Percentiles rank a stretch among this genome's conserved stretches.
These are phyloP conservation scores for Hyphantria cunea DNA, from an alignment of 1,140 invertebrate genomes.

Conservation along the genomic window DNA sequence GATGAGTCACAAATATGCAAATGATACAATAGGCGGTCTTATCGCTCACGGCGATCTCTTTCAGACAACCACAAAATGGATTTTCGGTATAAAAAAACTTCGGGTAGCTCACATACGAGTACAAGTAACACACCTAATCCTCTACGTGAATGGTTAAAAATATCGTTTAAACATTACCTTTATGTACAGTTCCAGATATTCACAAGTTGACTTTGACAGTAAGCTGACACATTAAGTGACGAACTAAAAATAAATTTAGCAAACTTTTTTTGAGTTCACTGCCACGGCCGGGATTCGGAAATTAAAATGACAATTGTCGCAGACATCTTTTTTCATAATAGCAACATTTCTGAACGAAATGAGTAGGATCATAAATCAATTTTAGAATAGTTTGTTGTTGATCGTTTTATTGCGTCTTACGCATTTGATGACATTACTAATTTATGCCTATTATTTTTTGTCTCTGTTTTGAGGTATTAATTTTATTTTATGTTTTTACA, in stretches of 20 bases:
- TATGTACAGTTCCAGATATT: not conserved
- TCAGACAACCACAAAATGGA: too few species aligned
- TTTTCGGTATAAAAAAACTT: too few species aligned
- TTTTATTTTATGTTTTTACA: slow-evolving; percentile 52
- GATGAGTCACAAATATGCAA: too few species aligned
- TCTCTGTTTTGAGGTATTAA: too few species aligned
- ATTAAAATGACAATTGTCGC: slow-evolving; percentile 10
- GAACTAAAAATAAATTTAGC: slow-evolving; percentile 11
- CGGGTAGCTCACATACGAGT: too few species aligned
- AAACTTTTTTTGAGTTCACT: slow-evolving; percentile 18
- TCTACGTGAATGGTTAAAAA: too few species aligned
- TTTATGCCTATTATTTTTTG: not conserved
- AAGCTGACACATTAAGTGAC: slow-evolving; percentile 7
- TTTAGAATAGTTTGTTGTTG: slow-evolving; percentile 6
- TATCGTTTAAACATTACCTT: too few species aligned
- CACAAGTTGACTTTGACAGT: slow-evolving; percentile 8
- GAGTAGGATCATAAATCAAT: not conserved
- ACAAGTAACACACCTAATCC: too few species aligned
- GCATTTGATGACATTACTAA: slow-evolving; percentile 1
- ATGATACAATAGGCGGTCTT: too few species aligned
- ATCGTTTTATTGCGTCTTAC: not conserved
- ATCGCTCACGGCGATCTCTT: too few species aligned
- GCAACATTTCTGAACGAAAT: not conserved
- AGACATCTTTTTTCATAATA: not conserved
- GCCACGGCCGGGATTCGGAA: slow-evolving; percentile 5